phyloP scores from a whole-genome alignment of 1,140 invertebrate species.

The Solen grandis region DNA sequence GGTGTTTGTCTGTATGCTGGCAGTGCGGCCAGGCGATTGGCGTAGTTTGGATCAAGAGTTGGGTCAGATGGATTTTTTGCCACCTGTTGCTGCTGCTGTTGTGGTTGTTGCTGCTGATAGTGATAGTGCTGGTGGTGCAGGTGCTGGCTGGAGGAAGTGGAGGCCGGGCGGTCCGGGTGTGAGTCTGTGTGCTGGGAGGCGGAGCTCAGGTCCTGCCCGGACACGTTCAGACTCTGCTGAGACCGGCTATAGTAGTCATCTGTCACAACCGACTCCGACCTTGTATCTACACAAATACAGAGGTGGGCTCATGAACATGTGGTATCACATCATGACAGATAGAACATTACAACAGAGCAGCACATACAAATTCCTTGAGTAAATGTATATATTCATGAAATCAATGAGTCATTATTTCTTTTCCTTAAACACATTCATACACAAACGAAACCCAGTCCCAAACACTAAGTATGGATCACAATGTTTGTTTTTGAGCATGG shows the following conservation, averaged over 20 bases:
- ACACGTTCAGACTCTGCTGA: slow-evolving; percentile 71
- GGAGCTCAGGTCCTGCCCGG: slow-evolving; percentile 43
- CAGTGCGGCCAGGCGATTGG: slow-evolving; percentile 85
- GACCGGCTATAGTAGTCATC: slow-evolving; percentile 69
- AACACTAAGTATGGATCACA: no score
- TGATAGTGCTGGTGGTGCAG: slow-evolving; percentile 54
- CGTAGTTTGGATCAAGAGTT: slow-evolving; percentile 61
- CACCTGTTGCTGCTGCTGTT: slow-evolving; percentile 19
- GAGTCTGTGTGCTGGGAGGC: neutral
- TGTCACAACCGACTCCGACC: slow-evolving; percentile 62
- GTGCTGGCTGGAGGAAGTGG: slow-evolving; percentile 22
- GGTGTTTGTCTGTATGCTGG: slow-evolving; percentile 95
- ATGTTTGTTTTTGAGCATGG: no score
- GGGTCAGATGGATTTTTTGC: slow-evolving; percentile 30
- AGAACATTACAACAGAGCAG: no score
- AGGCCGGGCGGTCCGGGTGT: slow-evolving; percentile 24
- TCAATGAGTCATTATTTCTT: no score
- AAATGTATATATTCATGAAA: no score
- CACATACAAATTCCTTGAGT: no score
- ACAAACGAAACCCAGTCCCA: no score
- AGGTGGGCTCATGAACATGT: no score
- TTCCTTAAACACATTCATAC: no score
- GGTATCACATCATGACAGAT: no score
- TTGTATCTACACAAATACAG: slow-evolving; percentile 66
- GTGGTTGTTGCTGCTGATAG: slow-evolving; percentile 57